Conservation (phyloP, 2,888 invertebrate species). For the Scaptomyza polygonia region DNA sequence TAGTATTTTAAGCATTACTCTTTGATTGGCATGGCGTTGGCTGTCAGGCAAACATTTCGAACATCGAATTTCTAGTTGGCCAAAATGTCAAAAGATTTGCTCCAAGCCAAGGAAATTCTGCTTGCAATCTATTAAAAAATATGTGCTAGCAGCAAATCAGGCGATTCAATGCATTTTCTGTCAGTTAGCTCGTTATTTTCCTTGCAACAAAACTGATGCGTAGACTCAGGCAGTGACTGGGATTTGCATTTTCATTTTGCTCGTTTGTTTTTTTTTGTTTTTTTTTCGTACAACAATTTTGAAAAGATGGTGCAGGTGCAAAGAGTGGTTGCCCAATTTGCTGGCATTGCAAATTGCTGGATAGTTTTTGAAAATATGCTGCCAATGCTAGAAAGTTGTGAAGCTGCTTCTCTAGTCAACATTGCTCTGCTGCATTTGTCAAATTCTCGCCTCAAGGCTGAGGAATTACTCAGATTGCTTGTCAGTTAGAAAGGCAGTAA, state of each 20-base stretch:
- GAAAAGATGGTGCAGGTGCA: constrained; percentile 3
- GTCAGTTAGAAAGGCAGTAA: neutral
- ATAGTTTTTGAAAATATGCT: constrained; percentile 28
- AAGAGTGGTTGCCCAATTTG: constrained; percentile 6
- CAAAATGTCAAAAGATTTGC: constrained; percentile 33
- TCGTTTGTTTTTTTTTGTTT: constrained; percentile 16
- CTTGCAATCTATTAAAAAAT: constrained; percentile 19
- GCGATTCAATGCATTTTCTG: constrained; percentile 32
- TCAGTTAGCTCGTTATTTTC: constrained; percentile 17
- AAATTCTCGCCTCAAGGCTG: constrained; percentile 14
- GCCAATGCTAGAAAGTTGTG: constrained; percentile 3
- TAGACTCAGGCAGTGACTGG: neutral
- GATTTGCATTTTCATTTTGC: constrained; percentile 28
- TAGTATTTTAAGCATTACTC: constrained; percentile 34
- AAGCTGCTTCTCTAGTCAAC: neutral
- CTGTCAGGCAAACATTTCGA: constrained; percentile 6
- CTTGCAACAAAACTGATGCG: neutral
- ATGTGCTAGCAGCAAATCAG: constrained; percentile 42
- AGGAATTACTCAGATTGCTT: neutral
- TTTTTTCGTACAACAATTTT: constrained; percentile 37
- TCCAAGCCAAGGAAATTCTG: constrained; percentile 1
- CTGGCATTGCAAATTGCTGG: constrained; percentile 33
- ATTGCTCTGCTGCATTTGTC: constrained; percentile 18
- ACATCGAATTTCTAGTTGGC: constrained; percentile 18
- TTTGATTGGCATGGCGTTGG: constrained; percentile 12